Base-by-base conservation (phyloP, 2,797 vertebrate species). In the Limosa lapponica region DNA sequence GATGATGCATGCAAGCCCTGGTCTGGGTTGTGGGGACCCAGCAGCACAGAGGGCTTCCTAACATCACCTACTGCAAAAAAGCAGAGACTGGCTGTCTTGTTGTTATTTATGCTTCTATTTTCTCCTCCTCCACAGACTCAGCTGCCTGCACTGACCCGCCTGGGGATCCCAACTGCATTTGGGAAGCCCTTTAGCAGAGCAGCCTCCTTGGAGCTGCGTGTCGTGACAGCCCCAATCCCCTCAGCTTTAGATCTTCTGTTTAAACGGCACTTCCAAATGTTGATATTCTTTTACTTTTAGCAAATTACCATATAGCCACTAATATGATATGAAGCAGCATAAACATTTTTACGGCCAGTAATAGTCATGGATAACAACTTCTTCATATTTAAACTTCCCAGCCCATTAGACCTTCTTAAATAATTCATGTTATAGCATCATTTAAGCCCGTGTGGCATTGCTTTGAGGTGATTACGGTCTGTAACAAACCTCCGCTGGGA, bases 381-480 rank as follows among this genome's bases (percentile, higher is more conserved):
- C 46, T 70, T 46, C 55, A 20, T 84, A 73, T 78, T 88, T 82
- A 82, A 91, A 89, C 71, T 70, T 78, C 80, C 55, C 43, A 85
- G 41, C 30, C 57, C 49, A 62, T 86, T 89, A 85, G 71, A 55
- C n/a, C 15, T 36, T 73, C 67, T 70, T 73, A 65, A 74, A 85
- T 91, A 77, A 82, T 88, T 84, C 51, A 70, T 16, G 46, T 41
- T 61, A 15, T 28, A 70, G 32, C 20, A 36, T 44, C 7, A 11
- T 70, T 82, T 44, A 58, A 54, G 65, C 51, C 66, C 8, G 23
- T 39, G 49, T 65, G 75, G 57, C 25, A 4, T n/a, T 46, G 22
- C 55, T 82, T 62, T 36, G 83, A 64, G 75, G 59, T n/a, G 41
- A 77, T 82, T 82, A 32, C 32, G 51, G 75, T 22, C 65, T 88